Evolutionary conservation across 2,113 vertebrate species (phyloP).

Genomic region (rabbit (Oryctolagus cuniculus)): DNA sequence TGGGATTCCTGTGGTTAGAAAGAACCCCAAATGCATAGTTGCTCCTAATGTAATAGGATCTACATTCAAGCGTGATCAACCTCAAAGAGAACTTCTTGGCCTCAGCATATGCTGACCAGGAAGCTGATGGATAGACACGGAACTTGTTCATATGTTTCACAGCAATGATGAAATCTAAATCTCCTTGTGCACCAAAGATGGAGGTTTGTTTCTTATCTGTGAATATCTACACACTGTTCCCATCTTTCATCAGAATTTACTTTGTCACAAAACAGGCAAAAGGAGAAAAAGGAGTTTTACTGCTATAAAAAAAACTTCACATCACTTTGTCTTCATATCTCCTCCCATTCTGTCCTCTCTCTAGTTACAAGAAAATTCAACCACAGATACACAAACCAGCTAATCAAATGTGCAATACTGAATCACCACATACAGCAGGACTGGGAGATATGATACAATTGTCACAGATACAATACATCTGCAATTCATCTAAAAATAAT

Average conservation of each 20-base stretch:
- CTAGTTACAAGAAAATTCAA: background rate
- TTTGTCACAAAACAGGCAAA: background rate
- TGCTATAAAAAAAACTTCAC: background rate
- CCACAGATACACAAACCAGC: background rate
- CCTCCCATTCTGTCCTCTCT: background rate
- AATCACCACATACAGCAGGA: background rate
- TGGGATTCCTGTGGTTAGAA: background rate
- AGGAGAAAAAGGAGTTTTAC: background rate
- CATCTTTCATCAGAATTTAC: background rate
- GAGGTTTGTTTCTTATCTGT: background rate
- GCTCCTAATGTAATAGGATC: background rate
- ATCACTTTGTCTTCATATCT: background rate
- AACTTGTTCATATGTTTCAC: background rate
- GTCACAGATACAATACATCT: background rate
- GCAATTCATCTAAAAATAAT: background rate
- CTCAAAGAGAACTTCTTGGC: rapidly evolving
- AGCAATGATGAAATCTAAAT: background rate
- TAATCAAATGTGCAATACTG: background rate
- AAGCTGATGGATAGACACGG: rapidly evolving
- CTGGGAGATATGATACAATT: background rate
- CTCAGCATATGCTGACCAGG: background rate
- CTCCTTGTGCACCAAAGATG: background rate
- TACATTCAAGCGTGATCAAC: background rate
- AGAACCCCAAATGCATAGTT: rapidly evolving
- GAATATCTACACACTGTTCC: background rate